phyloP scores from a whole-genome alignment of 2,888 invertebrate genomes.

The Nomada fabriciana region DNA sequence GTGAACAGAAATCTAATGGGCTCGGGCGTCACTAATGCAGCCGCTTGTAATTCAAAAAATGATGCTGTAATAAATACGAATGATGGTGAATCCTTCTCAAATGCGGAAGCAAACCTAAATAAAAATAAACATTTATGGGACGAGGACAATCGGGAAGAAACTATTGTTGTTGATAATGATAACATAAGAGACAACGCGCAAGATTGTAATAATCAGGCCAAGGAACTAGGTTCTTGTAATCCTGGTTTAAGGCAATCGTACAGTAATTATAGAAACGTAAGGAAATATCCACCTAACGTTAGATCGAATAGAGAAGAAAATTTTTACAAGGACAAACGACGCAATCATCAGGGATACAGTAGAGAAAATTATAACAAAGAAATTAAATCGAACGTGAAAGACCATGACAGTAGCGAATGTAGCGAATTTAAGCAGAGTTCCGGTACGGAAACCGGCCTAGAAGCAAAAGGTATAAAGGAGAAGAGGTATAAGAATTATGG shows the following conservation, averaged over 20 bases:
- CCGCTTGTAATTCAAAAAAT: conserved; percentile 2
- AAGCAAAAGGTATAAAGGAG: conserved; percentile 65
- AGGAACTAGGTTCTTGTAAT: conserved; percentile 51
- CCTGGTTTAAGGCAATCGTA: conserved; percentile 46
- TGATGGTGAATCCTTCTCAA: conserved; percentile 25
- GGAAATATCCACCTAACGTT: conserved; percentile 54
- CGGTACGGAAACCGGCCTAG: conserved; percentile 56
- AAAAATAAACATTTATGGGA: conserved; percentile 9
- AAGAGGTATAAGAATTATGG: conserved; percentile 73
- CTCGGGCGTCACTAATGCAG: not conserved
- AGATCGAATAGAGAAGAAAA: conserved; percentile 60
- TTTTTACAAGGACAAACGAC: conserved; percentile 70
- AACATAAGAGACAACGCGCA: conserved; percentile 16
- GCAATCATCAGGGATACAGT: conserved; percentile 71
- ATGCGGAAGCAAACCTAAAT: not conserved
- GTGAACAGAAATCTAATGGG: not conserved
- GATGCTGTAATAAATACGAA: conserved; percentile 13
- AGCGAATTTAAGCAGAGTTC: conserved; percentile 56
- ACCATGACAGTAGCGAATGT: conserved; percentile 8
- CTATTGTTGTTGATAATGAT: not conserved
- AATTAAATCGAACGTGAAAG: conserved; percentile 36
- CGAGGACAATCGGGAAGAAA: conserved; percentile 17
- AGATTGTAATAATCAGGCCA: conserved; percentile 33
- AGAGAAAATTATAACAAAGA: conserved; percentile 60
- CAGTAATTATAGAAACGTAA: conserved; percentile 47